phyloP scores from a whole-genome alignment of 1,140 invertebrate species.

The Trachelipus rathkii region DNA sequence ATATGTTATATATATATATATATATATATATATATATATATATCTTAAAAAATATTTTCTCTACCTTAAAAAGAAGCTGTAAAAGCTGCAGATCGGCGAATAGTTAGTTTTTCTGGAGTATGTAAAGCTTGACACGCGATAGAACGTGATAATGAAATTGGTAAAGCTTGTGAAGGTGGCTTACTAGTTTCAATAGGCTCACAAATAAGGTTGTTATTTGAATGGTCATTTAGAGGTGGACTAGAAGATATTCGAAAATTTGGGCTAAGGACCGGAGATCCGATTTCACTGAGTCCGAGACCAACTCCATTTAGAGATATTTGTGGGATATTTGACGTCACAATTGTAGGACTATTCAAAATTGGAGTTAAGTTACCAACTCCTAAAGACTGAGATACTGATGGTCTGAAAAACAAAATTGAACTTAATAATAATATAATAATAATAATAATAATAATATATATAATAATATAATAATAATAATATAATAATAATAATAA shows the following conservation, averaged over 20 bases:
- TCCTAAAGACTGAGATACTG: conserved; percentile 39
- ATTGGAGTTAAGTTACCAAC: conserved; percentile 4
- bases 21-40: too few species aligned
- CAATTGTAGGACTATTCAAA: not conserved
- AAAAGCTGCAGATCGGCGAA: conserved; percentile 40
- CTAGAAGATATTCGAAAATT: not conserved
- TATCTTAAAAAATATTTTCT: not conserved
- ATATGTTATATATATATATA: too few species aligned
- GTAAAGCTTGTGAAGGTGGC: not conserved
- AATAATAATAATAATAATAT: too few species aligned
- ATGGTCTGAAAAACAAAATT: conserved; percentile 33
- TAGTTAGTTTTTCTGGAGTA: conserved; percentile 15
- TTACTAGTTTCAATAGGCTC: not conserved
- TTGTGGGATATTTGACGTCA: not conserved
- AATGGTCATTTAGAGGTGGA: not conserved
- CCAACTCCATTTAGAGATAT: not conserved
- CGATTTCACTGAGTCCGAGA: not conserved
- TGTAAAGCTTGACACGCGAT: not conserved
- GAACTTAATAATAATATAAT: too few species aligned
- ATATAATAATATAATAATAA: too few species aligned
- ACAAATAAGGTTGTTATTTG: not conserved
- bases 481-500: too few species aligned
- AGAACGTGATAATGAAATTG: not conserved
- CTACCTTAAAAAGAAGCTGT: conserved; percentile 40
- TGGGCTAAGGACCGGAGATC: not conserved